A percentile compares a stretch with the other conserved stretches of the same genome.
These are phyloP conservation scores for Cynaeus angustus DNA, from an alignment of 2,888 invertebrate genomes.

Conservation along the genomic window DNA sequence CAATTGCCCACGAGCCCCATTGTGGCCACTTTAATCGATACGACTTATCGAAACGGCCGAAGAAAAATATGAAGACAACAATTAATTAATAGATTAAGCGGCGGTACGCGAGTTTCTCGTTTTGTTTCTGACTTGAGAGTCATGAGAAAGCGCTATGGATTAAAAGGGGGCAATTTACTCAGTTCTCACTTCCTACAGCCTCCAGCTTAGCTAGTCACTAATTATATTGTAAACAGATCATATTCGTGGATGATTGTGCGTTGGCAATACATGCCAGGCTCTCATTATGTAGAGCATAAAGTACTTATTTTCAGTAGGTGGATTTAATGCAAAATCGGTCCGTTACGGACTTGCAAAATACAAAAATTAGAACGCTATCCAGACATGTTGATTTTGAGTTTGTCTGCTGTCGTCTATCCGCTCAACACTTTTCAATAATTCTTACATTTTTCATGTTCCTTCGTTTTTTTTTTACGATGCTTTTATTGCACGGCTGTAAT, in stretches of 20 bases:
- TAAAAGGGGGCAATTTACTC: constrained; percentile 42
- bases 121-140: constrained; percentile 17
- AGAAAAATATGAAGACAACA: constrained; percentile 34
- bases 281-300: constrained; percentile 30
- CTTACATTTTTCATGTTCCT: constrained; percentile 20
- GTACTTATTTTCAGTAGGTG: constrained; percentile 25
- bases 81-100: constrained; percentile 35
- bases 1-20: constrained; percentile 48
- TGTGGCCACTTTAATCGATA: constrained; percentile 48
- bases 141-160: constrained; percentile 41
- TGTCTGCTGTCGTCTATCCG: no score
- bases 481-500: constrained; percentile 21
- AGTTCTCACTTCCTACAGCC: constrained; percentile 45
- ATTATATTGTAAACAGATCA: constrained; percentile 45
- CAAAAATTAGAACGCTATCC: background rate
- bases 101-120: constrained; percentile 15
- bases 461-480: constrained; percentile 5
- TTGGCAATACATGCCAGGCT: constrained; percentile 31
- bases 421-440: constrained; percentile 3
- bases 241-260: constrained; percentile 42
- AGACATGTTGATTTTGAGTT: no score
- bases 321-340: constrained; percentile 8
- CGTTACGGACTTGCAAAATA: constrained; percentile 2
- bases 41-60: constrained; percentile 26
- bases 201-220: constrained; percentile 24